These are phyloP conservation scores for Taxidea taxus DNA, from an alignment of 2,113 vertebrate genomes.

Conservation along the genomic window DNA sequence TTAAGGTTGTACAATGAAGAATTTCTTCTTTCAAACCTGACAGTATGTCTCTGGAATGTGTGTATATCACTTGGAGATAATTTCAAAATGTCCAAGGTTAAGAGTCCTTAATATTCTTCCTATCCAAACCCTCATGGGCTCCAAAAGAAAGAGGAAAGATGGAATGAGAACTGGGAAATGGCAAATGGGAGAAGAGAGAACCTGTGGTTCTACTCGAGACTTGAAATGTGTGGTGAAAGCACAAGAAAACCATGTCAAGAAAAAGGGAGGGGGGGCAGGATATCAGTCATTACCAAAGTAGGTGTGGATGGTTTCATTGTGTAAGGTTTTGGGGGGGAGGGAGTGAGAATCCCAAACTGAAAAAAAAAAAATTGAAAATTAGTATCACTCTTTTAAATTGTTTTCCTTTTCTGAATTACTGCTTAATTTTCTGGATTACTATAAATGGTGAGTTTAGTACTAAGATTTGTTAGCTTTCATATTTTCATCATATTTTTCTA, in stretches of 20 bases:
- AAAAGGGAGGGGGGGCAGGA: rapidly evolving
- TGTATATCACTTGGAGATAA: background rate
- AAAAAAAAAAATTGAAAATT: background rate
- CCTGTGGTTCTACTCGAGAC: no score
- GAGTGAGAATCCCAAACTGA: rapidly evolving
- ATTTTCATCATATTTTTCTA: background rate
- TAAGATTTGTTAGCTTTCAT: background rate
- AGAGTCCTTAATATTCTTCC: background rate
- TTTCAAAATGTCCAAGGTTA: background rate
- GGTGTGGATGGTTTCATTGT: background rate
- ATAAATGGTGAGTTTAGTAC: background rate
- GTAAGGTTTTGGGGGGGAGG: rapidly evolving
- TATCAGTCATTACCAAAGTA: no score
- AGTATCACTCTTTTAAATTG: background rate
- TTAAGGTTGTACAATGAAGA: background rate
- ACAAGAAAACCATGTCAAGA: background rate
- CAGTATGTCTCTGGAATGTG: background rate
- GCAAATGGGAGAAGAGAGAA: background rate
- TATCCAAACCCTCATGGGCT: background rate
- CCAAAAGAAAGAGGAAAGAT: background rate
- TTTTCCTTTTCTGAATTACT: background rate
- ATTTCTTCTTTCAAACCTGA: background rate
- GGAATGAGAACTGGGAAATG: background rate
- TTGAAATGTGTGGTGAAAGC: rapidly evolving
- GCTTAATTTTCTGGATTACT: background rate